Conservation (phyloP, 2,888 invertebrate genomes). For the Euclidia mi region DNA sequence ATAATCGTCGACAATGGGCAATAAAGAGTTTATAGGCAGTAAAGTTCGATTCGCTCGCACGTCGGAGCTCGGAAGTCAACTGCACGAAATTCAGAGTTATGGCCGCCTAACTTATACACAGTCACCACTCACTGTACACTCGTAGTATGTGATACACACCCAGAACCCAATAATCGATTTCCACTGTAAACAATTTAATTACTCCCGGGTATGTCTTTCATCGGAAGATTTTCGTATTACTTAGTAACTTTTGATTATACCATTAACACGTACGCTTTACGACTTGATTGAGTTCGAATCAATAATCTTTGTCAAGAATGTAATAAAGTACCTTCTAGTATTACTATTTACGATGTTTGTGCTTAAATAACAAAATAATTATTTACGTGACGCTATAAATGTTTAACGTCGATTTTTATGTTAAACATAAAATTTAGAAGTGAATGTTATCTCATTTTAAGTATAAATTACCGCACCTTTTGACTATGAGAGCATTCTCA, state of each 20-base stretch:
- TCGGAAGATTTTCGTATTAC: constrained; percentile 56
- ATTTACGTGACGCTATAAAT: constrained; percentile 63
- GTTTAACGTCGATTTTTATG: constrained; percentile 68
- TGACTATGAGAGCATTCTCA: constrained; percentile 58
- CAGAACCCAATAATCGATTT: constrained; percentile 63
- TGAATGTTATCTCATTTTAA: constrained; percentile 65
- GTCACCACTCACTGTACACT: too few relatives aligned
- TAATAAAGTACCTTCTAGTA: constrained; percentile 62
- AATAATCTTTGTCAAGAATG: constrained; percentile 62
- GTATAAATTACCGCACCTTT: constrained; percentile 63
- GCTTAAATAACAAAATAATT: constrained; percentile 67
- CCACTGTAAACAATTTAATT: constrained; percentile 61
- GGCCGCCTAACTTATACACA: constrained; percentile 51
- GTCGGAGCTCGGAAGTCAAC: constrained; percentile 74
- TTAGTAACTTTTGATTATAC: constrained; percentile 59
- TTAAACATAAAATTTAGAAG: constrained; percentile 60
- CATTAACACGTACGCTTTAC: constrained; percentile 65
- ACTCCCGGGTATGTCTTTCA: constrained; percentile 57
- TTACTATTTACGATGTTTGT: constrained; percentile 65
- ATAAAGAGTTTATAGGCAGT: constrained; percentile 89
- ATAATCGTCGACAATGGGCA: constrained; percentile 89
- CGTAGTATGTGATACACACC: too few relatives aligned
- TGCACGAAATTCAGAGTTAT: constrained; percentile 73
- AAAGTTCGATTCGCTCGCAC: constrained; percentile 86
- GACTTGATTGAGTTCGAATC: constrained; percentile 66